A percentile compares a stretch with the other conserved stretches of the same genome.
Evolutionary conservation across 2,797 vertebrate genomes (phyloP).

Genomic region (Onychomys arenicola): DNA sequence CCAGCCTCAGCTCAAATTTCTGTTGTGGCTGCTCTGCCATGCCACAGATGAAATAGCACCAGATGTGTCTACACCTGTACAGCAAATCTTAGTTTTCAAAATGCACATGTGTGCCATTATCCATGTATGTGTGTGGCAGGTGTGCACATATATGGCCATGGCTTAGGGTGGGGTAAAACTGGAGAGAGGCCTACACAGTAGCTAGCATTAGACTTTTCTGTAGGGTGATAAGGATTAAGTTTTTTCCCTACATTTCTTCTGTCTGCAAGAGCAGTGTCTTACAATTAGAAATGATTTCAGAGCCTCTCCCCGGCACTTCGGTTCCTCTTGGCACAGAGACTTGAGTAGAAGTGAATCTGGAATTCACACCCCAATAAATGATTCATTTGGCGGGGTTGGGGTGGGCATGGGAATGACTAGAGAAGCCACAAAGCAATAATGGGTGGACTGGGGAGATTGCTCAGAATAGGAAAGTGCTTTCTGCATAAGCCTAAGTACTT

Average conservation of each 20-base stretch:
- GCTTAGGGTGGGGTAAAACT: background rate
- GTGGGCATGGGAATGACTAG: background rate
- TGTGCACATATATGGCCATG: accelerated
- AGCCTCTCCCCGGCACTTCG: background rate
- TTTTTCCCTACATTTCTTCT: background rate
- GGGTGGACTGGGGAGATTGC: background rate
- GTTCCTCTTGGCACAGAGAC: background rate
- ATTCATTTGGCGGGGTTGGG: background rate
- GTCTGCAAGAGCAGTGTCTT: background rate
- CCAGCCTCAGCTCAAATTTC: background rate
- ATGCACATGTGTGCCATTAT: background rate
- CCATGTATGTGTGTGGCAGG: background rate
- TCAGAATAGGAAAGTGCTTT: background rate
- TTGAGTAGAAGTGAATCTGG: background rate
- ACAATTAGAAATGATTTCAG: background rate
- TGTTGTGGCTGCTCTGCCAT: background rate
- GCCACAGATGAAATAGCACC: background rate
- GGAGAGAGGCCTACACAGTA: background rate
- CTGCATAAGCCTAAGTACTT: too few species aligned
- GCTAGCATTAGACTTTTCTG: too few species aligned
- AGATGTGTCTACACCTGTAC: accelerated
- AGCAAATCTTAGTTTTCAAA: background rate
- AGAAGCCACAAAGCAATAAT: background rate
- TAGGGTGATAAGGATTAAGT: background rate
- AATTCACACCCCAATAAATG: background rate